phyloP scores from a whole-genome alignment of 2,113 vertebrate genomes.

The Leptosomus discolor region DNA sequence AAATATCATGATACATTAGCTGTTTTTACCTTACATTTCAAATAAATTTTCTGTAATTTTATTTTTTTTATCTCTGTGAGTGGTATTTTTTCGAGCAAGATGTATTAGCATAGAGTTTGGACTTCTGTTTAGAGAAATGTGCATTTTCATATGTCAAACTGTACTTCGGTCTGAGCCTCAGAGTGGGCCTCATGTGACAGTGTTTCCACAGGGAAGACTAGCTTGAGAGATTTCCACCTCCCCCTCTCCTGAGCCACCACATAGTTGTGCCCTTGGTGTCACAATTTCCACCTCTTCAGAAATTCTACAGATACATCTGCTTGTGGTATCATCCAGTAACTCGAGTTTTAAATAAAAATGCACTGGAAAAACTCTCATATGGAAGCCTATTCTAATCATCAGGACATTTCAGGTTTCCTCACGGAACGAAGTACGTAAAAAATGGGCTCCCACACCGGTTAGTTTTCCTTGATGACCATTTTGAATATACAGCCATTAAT shows the following conservation, averaged over 20 bases:
- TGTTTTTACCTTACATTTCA: not conserved
- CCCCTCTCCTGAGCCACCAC: not conserved
- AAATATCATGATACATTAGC: not conserved
- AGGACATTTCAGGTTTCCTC: not conserved
- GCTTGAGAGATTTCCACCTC: not conserved
- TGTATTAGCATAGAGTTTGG: not conserved
- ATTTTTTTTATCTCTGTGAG: not conserved
- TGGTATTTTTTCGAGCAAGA: not conserved
- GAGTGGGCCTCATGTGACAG: not conserved
- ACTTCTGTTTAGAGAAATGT: not conserved
- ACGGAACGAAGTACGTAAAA: not conserved
- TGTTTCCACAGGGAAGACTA: not conserved
- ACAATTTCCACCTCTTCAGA: not conserved
- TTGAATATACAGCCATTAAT: not conserved
- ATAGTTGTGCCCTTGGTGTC: not conserved
- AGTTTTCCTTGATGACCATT: not conserved
- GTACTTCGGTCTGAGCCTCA: not conserved
- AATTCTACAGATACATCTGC: not conserved
- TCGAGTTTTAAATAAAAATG: not conserved
- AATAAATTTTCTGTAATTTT: not conserved
- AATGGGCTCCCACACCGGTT: not conserved
- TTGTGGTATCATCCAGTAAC: not conserved
- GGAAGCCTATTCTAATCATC: not conserved
- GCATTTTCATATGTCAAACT: not conserved
- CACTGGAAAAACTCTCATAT: not conserved